Evolutionary conservation across 2,113 vertebrate species (phyloP).

Genomic region (Bubo scandiacus): DNA sequence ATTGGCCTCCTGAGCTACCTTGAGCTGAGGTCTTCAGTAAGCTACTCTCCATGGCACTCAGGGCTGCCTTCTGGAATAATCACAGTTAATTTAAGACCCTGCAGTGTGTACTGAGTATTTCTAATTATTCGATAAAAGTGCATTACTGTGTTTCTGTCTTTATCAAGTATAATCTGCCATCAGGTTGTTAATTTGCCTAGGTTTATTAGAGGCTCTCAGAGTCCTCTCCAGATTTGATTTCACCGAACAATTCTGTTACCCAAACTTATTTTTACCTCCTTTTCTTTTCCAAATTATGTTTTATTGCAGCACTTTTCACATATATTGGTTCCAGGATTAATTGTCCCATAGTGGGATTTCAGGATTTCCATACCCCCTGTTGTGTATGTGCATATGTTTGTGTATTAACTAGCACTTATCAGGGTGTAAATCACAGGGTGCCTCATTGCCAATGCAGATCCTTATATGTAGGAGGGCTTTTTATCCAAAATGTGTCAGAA

Average conservation of each 20-base stretch:
- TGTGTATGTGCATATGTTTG: background rate
- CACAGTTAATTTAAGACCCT: background rate
- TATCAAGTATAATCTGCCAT: background rate
- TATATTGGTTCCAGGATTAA: background rate
- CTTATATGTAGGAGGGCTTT: background rate
- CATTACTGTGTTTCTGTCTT: background rate
- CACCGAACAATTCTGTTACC: background rate
- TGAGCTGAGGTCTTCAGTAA: background rate
- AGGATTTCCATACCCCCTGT: background rate
- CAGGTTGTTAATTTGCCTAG: constrained; percentile 2
- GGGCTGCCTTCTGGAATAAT: background rate
- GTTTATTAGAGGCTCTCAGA: background rate
- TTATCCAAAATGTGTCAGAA: background rate
- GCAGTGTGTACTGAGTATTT: background rate
- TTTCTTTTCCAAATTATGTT: background rate
- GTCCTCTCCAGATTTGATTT: background rate
- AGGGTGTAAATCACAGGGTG: background rate
- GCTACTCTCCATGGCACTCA: background rate
- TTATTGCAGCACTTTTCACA: background rate
- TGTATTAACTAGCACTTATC: background rate
- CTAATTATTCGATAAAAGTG: constrained; percentile 13
- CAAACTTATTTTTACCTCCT: background rate
- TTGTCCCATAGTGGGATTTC: background rate
- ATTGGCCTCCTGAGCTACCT: background rate
- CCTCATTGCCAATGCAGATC: background rate